phyloP scores from a whole-genome alignment of 2,113 vertebrate genomes.

The Patagioenas fasciata region DNA sequence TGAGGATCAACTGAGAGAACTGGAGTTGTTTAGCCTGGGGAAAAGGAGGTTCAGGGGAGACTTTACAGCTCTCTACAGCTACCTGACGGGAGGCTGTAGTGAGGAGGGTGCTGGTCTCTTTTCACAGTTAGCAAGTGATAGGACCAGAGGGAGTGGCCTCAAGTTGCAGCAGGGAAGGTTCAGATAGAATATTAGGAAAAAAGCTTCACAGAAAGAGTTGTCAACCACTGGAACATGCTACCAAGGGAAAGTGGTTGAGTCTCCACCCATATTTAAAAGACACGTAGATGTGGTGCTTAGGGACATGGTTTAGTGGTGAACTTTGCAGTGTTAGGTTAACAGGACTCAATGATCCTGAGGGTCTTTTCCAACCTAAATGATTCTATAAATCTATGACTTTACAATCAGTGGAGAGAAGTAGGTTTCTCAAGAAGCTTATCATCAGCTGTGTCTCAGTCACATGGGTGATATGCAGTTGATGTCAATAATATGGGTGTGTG shows the following conservation, averaged over 20 bases:
- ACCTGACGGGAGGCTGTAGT: background rate
- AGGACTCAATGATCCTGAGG: background rate
- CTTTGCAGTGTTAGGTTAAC: background rate
- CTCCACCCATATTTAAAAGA: background rate
- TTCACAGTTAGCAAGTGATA: background rate
- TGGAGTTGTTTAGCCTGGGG: background rate
- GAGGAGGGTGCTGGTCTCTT: background rate
- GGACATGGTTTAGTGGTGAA: background rate
- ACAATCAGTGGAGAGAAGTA: background rate
- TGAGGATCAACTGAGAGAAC: background rate
- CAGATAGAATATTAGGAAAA: background rate
- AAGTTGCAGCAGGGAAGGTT: background rate
- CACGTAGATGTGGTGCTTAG: fast-evolving
- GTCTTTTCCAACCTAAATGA: background rate
- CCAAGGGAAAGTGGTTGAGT: background rate
- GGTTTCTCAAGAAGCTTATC: background rate
- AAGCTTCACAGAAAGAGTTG: background rate
- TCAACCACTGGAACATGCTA: background rate
- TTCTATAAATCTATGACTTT: background rate
- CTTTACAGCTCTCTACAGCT: background rate
- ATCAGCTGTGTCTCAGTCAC: background rate
- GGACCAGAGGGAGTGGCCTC: background rate
- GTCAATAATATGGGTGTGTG: background rate
- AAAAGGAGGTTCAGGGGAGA: background rate
- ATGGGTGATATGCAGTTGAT: background rate